Percentiles rank a stretch among this genome's conserved stretches.
These are phyloP conservation scores for Stegastes partitus DNA, from an alignment of 2,113 vertebrate species.

Conservation along the genomic window DNA sequence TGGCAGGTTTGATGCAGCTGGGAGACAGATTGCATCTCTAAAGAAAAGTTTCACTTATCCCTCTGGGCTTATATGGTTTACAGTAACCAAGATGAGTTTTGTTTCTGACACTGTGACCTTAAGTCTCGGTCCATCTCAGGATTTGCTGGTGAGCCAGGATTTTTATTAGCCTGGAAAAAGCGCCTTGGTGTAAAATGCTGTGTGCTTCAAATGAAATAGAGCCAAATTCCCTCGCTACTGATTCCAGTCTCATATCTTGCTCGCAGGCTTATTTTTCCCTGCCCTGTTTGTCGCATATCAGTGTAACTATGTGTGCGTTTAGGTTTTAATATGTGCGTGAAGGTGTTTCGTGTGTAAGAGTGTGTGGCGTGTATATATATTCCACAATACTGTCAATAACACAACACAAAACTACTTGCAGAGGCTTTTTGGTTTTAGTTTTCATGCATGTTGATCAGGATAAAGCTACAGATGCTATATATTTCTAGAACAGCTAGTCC, in stretches of 20 bases:
- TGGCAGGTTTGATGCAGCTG: constrained; percentile 24
- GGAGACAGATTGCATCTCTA: constrained; percentile 20
- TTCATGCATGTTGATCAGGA: constrained; percentile 51
- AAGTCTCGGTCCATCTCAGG: constrained; percentile 38
- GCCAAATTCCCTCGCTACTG: constrained; percentile 27
- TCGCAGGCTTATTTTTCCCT: constrained; percentile 33
- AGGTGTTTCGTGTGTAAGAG: not conserved
- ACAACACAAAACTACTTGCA: constrained; percentile 23
- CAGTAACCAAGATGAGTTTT: constrained; percentile 52
- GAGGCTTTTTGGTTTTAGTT: constrained; percentile 28
- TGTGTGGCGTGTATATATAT: not conserved
- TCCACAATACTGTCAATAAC: constrained; percentile 4
- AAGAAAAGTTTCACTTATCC: constrained; percentile 41
- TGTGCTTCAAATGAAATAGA: constrained; percentile 52
- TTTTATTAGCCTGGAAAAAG: constrained; percentile 63
- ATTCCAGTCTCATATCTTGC: constrained; percentile 24
- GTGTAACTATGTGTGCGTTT: not conserved
- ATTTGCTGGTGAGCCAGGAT: constrained; percentile 30
- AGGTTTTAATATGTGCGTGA: constrained; percentile 11
- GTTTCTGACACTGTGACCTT: constrained; percentile 56
- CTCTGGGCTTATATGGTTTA: constrained; percentile 24
- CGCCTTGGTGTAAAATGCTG: constrained; percentile 41
- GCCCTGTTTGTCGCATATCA: constrained; percentile 5
- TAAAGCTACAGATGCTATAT: not conserved
- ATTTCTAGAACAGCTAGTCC: constrained; percentile 19